Evolutionary conservation across 2,113 vertebrate genomes (phyloP).

Genomic region (Prionailurus viverrinus): DNA sequence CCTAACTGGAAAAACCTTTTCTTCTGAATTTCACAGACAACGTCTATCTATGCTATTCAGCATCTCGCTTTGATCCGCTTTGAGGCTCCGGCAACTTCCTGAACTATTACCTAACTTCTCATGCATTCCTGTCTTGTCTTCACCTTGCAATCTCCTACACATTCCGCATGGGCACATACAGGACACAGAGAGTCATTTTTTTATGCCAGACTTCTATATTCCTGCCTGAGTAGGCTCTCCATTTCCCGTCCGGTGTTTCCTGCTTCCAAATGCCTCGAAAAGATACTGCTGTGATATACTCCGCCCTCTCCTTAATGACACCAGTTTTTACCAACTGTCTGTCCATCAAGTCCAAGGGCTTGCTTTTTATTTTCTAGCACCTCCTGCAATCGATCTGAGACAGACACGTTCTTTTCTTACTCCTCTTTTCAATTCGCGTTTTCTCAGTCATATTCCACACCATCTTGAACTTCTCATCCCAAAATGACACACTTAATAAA

Average conservation of each 20-base stretch:
- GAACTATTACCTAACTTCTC: background rate
- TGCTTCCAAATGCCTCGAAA: background rate
- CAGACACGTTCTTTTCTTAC: background rate
- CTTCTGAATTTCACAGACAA: background rate
- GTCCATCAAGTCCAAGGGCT: background rate
- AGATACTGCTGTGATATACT: background rate
- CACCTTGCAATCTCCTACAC: background rate
- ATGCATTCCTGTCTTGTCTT: background rate
- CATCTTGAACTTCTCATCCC: slow-evolving; percentile 20
- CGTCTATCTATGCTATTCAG: background rate
- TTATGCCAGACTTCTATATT: background rate
- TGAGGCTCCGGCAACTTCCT: background rate
- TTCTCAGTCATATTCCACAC: background rate
- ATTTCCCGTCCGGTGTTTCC: background rate
- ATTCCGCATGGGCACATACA: background rate
- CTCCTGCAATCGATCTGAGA: background rate
- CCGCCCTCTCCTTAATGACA: background rate
- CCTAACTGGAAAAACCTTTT: background rate
- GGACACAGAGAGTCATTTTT: background rate
- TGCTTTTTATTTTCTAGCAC: background rate
- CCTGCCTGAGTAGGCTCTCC: background rate
- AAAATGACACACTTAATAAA: slow-evolving; percentile 8
- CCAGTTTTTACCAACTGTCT: background rate
- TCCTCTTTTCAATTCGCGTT: background rate
- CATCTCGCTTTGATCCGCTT: background rate